These are phyloP conservation scores for Portevinia maculata DNA, from an alignment of 2,888 invertebrate genomes.

Conservation along the genomic window DNA sequence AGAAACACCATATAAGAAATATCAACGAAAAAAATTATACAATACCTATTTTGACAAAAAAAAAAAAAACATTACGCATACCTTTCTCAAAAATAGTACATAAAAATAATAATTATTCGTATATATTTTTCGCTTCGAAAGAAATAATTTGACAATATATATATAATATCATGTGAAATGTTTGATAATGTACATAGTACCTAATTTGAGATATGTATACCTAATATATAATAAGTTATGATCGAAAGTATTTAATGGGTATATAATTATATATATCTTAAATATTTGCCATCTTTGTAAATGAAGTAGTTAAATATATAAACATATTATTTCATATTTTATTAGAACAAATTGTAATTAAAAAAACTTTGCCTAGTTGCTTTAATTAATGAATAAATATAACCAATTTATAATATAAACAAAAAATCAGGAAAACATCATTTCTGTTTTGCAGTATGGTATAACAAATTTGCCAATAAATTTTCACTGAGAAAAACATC, in stretches of 20 bases:
- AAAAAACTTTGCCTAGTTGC: constrained; percentile 12
- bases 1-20: constrained; percentile 40
- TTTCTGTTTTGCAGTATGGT: constrained; percentile 10
- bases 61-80: constrained; percentile 27
- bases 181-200: constrained; percentile 64
- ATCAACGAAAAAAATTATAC: constrained; percentile 45
- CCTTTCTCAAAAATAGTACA: constrained; percentile 22
- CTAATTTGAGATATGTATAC: constrained; percentile 39
- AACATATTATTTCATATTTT: constrained; percentile 47
- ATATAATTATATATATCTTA: constrained; percentile 29
- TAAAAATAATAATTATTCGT: constrained; percentile 24
- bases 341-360: constrained; percentile 47
- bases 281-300: constrained; percentile 58
- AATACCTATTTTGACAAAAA: constrained; percentile 2
- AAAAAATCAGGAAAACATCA: constrained; percentile 18
- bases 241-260: constrained; percentile 45
- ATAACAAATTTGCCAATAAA: constrained; percentile 20
- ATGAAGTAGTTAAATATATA: constrained; percentile 56
- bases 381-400: neutral
- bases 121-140: constrained; percentile 44
- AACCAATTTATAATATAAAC: neutral
- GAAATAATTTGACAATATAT: constrained; percentile 64
- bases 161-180: constrained; percentile 13
- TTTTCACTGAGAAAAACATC: constrained; percentile 1
- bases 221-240: constrained; percentile 4